These are phyloP conservation scores for Sympetrum striolatum DNA, from an alignment of 2,888 invertebrate species.

Conservation along the genomic window DNA sequence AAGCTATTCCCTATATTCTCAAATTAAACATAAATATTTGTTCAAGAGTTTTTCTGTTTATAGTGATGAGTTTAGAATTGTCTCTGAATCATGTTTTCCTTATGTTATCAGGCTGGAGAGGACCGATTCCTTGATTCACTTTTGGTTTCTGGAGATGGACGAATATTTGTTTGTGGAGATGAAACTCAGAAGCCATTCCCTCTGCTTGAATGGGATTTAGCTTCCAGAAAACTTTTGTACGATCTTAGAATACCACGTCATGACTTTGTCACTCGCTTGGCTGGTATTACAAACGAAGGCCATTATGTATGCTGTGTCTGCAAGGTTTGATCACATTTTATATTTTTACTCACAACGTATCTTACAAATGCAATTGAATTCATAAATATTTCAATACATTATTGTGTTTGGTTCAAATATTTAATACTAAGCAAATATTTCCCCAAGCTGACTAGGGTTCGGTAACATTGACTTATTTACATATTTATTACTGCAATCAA, in stretches of 20 bases:
- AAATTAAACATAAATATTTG: background rate
- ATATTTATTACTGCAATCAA: too few species aligned
- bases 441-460: too few species aligned
- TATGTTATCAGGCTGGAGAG: slow-evolving; percentile 70
- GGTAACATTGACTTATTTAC: too few species aligned
- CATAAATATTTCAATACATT: too few species aligned
- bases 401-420: too few species aligned
- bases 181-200: slow-evolving; percentile 93
- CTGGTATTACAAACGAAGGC: slow-evolving; percentile 87
- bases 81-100: background rate
- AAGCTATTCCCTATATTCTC: too few species aligned
- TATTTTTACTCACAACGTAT: too few species aligned
- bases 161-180: slow-evolving; percentile 87
- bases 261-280: slow-evolving; percentile 82
- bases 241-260: slow-evolving; percentile 89
- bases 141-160: slow-evolving; percentile 86
- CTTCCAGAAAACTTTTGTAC: slow-evolving; percentile 82
- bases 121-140: slow-evolving; percentile 88
- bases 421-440: too few species aligned
- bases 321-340: slow-evolving; percentile 55
- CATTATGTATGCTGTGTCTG: slow-evolving; percentile 64
- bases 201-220: slow-evolving; percentile 85
- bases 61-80: background rate
- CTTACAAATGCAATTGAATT: too few species aligned
- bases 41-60: background rate